Evolutionary conservation across 1,140 invertebrate species (phyloP).

Genomic region (Dysdera silvatica): DNA sequence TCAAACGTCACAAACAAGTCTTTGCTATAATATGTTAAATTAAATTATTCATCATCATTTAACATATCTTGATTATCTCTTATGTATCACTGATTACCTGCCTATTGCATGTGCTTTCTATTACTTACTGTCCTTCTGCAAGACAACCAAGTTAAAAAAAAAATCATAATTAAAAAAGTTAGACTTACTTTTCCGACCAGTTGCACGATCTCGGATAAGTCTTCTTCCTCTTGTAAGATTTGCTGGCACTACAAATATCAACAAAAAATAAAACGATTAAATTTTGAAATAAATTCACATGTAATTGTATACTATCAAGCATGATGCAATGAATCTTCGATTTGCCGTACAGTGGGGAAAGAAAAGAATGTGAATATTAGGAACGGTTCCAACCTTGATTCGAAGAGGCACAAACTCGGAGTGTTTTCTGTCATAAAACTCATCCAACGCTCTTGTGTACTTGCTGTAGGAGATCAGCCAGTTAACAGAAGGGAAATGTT

Average conservation of each 20-base stretch:
- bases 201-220: conserved; percentile 99
- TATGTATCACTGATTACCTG: too few species aligned
- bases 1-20: too few species aligned
- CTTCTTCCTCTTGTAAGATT: conserved; percentile 98
- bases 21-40: too few species aligned
- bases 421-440: conserved; percentile 99
- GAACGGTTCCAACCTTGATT: conserved; percentile 43
- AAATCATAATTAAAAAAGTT: background rate
- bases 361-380: background rate
- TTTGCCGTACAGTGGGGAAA: background rate
- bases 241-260: conserved; percentile 62
- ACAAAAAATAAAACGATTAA: background rate
- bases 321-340: background rate
- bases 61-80: too few species aligned
- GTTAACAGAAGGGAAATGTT: conserved; percentile 99
- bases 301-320: background rate
- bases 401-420: conserved; percentile 88
- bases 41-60: too few species aligned
- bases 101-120: too few species aligned
- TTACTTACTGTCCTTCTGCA: too few species aligned
- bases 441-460: conserved; percentile 94
- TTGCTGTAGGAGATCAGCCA: conserved; percentile 99
- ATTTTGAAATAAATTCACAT: background rate
- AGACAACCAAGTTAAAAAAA: background rate
- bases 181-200: conserved; percentile 80